Percentiles rank a stretch among this genome's conserved stretches.
Evolutionary conservation across 2,797 vertebrate species (phyloP).

Genomic region (Hoplostethus mediterraneus): DNA sequence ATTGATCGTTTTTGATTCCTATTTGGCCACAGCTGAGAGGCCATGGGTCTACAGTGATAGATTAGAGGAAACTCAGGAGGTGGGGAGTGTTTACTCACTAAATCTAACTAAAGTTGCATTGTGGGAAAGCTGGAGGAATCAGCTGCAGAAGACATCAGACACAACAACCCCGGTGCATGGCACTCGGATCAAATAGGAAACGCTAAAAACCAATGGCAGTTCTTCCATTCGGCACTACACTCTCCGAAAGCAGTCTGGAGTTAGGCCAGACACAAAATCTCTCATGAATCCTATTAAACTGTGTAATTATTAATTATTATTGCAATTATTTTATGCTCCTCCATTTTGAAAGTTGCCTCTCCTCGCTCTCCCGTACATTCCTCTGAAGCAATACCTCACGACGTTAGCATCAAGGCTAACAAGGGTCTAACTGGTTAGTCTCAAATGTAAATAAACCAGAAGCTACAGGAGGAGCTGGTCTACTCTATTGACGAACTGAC

Average conservation of each 20-base stretch:
- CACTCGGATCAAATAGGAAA: background rate
- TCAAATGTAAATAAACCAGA: slow-evolving; percentile 10
- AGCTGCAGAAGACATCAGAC: too few species aligned
- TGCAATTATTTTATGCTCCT: too few species aligned
- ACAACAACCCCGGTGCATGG: background rate
- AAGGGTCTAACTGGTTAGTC: background rate
- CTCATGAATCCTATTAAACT: too few species aligned
- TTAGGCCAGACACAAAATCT: too few species aligned
- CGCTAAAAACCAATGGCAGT: background rate
- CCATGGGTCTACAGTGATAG: slow-evolving; percentile 46
- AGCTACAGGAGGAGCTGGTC: slow-evolving; percentile 42
- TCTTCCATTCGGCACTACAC: too few species aligned
- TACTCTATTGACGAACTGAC: slow-evolving; percentile 74
- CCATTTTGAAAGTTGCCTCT: too few species aligned
- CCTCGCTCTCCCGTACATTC: background rate
- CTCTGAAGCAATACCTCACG: background rate
- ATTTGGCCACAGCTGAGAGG: slow-evolving; percentile 57
- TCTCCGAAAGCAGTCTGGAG: background rate
- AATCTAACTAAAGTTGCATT: slow-evolving; percentile 15
- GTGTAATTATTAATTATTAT: too few species aligned
- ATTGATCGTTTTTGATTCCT: slow-evolving; percentile 65
- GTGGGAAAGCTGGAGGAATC: slow-evolving; percentile 2
- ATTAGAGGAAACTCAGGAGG: slow-evolving; percentile 41
- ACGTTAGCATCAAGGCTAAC: background rate
- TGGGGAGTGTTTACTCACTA: slow-evolving; percentile 38